Conservation (phyloP, 2,797 vertebrate genomes). For the Oreochromis grahami region DNA sequence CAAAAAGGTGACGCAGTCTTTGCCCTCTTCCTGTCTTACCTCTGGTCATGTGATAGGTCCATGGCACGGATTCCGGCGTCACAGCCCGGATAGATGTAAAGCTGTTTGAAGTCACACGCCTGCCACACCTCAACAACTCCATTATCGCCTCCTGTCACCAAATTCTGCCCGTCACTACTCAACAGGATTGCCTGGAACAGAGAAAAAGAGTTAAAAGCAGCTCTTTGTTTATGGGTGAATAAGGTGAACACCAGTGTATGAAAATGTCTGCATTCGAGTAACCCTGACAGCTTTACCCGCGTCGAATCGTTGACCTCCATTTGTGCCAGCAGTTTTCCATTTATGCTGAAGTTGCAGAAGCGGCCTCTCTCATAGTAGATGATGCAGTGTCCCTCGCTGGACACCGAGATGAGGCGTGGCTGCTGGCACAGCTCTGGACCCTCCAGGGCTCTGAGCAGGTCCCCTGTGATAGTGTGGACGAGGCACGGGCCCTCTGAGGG, state of each 20-base stretch:
- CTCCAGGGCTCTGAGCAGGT: constrained; percentile 89
- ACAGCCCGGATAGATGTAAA: constrained; percentile 98
- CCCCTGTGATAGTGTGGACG: constrained; percentile 94
- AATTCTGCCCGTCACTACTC: constrained; percentile 96
- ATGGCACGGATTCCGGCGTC: constrained; percentile 97
- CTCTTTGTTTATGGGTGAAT: not conserved
- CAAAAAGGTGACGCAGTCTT: not conserved
- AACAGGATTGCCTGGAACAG: constrained; percentile 87
- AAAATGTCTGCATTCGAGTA: not conserved
- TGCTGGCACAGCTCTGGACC: constrained; percentile 89
- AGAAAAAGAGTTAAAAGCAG: not conserved
- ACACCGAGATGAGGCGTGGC: constrained; percentile 91
- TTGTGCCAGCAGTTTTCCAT: constrained; percentile 95
- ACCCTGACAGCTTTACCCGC: constrained; percentile 76
- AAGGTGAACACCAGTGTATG: not conserved
- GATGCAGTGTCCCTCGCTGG: constrained; percentile 95
- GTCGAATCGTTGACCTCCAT: constrained; percentile 98
- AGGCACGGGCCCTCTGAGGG: constrained; percentile 91
- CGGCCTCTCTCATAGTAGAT: constrained; percentile 96
- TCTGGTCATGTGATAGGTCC: constrained; percentile 99
- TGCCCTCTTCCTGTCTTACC: constrained; percentile 69
- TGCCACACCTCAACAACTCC: constrained; percentile 99
- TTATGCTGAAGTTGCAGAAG: constrained; percentile 99
- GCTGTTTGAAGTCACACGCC: constrained; percentile 98
- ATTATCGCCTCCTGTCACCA: constrained; percentile 96